Evolutionary conservation across 2,888 invertebrate genomes (phyloP), one percentile per base, ranked within the genome.

Genomic region (Agrotis segetum): DNA sequence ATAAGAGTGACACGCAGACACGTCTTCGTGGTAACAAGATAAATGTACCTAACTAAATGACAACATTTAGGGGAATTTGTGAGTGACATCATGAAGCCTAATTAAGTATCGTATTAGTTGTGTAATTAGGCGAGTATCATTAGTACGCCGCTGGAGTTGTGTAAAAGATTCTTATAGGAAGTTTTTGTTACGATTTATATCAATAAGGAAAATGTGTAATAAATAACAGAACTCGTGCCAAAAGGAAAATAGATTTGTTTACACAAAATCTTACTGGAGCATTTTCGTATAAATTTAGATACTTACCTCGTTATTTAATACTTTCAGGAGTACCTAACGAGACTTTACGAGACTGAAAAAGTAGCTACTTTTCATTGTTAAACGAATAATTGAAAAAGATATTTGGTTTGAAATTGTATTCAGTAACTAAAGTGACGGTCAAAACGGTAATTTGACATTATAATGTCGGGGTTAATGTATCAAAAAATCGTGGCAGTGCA

Each of bases 401-500:
- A 9, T 34, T 1, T 55, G 49, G 9, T 52, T 71, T 59, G 52
- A 60, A 77, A 49, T 72, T 7, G 14, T 44, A 46, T 2, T 34
- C 49, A n/a, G 19, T 29, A 16, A 60, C 14, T 40, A 68, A 50
- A 21, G 71, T 59, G 60, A 70, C 46, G 46, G 40, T 63, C 49
- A 55, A 74, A 84, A 76, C 74, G 69, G 81, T 81, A 79, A 77
- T 72, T 70, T 67, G 69, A 77, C 71, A 80, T 83, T 76, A 82
- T 84, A 80, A 85, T 85, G 85, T 88, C 88, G 90, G 91, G 89
- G 91, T 90, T 88, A 90, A 86, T 80, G 87, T 86, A 87, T 87
- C 87, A 81, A 78, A 82, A 86, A 87, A 87, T 82, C 77, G 85
- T 87, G 86, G 67, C 85, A 84, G 79, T 89, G 88, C 86, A 90